Evolutionary conservation across 2,113 vertebrate genomes (phyloP), one percentile per base, ranked within the genome.

Genomic region (Pseudopipra pipra): DNA sequence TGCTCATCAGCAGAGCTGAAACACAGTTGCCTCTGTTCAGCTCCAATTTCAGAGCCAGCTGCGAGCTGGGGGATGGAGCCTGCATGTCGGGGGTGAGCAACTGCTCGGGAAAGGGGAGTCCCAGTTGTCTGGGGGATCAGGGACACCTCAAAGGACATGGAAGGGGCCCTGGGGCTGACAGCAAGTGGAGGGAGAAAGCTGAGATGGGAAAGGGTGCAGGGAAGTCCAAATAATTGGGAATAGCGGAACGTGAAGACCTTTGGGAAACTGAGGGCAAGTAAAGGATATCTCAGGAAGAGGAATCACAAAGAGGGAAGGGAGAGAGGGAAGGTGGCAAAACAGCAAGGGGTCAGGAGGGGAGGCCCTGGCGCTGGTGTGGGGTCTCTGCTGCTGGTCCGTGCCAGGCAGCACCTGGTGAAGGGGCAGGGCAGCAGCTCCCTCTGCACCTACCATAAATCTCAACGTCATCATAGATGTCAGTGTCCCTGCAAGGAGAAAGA

Each of bases 381-480:
- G 21, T 33, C 1, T 2, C 52, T 47, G 82, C 72, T 37, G 66
- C 52, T 46, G 37, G 44, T 46, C 56, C 19, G 1, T 22, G 44
- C 58, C 70, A 37, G 70, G 30, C 46, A 54, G 54, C 39, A 65
- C 70, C 3, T 7, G 61, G 54, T 2, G 5, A 51, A 75, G 49
- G 41, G 37, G 19, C 11, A 4, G 0, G 2, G 77, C 66, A 63
- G 52, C 4, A 0, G 31, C 14, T 58, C 33, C 31, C 39, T 68
- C 61, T 92, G 90, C 94, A 96, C 98, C 97, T 98, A 90, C 65
- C 87, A 4, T 44, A 43, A 85, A 96, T 94, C 66, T 98, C 98
- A 46, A 99, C 93, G 2, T 99, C 98, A 9, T 99, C 98, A 30
- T 99, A 99, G 94, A 98, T 97, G 58, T 98, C 98, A 67, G 97